A percentile compares a stretch with the other conserved stretches of the same genome.
Evolutionary conservation across 2,113 vertebrate genomes (phyloP).

Genomic region (Cynocephalus volans): DNA sequence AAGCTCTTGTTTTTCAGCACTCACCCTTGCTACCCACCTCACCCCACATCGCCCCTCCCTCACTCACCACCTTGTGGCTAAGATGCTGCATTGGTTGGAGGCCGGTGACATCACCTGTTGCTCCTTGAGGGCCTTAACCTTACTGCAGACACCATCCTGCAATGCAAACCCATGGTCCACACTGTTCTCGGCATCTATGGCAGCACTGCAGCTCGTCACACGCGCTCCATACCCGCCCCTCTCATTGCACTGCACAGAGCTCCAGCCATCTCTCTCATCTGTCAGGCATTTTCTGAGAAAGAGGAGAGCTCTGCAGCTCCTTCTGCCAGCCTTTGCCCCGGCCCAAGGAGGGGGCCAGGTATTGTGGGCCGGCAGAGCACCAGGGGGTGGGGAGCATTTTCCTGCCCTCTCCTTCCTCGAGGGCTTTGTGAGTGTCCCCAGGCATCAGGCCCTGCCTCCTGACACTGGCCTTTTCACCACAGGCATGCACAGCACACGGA

Average conservation of each 20-base stretch:
- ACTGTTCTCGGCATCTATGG: too few relatives aligned
- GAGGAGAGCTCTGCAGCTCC: neutral
- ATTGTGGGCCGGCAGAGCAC: neutral
- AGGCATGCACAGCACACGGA: neutral
- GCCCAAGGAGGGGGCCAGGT: neutral
- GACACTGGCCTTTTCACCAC: neutral
- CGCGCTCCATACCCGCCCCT: neutral
- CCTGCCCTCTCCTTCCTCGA: neutral
- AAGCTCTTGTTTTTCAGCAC: too few relatives aligned
- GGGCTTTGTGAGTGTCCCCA: neutral
- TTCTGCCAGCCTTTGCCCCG: neutral
- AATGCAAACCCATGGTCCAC: neutral
- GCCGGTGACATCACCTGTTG: slow-evolving; percentile 22
- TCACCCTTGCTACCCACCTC: too few relatives aligned
- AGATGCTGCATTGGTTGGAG: too few relatives aligned
- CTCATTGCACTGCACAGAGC: neutral
- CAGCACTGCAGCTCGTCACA: too few relatives aligned
- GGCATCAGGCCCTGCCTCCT: neutral
- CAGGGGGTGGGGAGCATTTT: neutral
- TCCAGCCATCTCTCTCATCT: neutral
- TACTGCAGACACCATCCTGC: neutral
- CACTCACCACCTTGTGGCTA: too few relatives aligned
- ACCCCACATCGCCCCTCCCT: too few relatives aligned
- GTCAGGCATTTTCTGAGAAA: neutral
- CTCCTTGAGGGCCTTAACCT: neutral